These are phyloP conservation scores for Philaenus spumarius DNA, from an alignment of 1,140 invertebrate species.

Conservation along the genomic window DNA sequence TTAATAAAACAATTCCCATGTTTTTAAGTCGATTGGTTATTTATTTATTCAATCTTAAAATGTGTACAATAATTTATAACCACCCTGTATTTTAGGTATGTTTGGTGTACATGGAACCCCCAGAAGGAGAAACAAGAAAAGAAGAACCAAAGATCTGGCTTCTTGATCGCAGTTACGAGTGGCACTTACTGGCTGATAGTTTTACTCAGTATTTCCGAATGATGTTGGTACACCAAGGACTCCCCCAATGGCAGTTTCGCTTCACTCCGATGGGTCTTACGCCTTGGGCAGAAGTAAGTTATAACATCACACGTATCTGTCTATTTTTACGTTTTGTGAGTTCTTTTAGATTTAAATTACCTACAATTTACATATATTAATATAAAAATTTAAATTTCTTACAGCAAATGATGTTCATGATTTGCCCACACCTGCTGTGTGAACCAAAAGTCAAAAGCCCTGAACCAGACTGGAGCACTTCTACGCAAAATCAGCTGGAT, in stretches of 20 bases:
- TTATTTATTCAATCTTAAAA: no score
- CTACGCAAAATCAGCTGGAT: conserved; percentile 18
- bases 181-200: conserved; percentile 75
- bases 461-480: conserved; percentile 10
- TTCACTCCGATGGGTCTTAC: conserved; percentile 68
- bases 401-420: conserved; percentile 27
- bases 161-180: conserved; percentile 50
- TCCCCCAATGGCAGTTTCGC: conserved; percentile 84
- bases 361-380: not conserved
- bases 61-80: no score
- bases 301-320: no score
- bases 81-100: conserved; percentile 30
- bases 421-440: conserved; percentile 22
- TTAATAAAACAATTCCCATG: no score
- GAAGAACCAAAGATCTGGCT: conserved; percentile 49
- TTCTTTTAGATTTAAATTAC: not conserved
- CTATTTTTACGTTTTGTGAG: not conserved
- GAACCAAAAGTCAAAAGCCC: conserved; percentile 7
- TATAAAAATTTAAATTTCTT: not conserved
- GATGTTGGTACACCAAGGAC: conserved; percentile 80
- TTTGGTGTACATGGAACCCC: conserved; percentile 38
- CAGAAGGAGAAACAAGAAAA: conserved; percentile 16
- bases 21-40: no score
- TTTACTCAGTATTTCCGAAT: conserved; percentile 82
- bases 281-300: conserved; percentile 69